Evolutionary conservation across 1,140 invertebrate species (phyloP).

Genomic region (Cydia fagiglandana): DNA sequence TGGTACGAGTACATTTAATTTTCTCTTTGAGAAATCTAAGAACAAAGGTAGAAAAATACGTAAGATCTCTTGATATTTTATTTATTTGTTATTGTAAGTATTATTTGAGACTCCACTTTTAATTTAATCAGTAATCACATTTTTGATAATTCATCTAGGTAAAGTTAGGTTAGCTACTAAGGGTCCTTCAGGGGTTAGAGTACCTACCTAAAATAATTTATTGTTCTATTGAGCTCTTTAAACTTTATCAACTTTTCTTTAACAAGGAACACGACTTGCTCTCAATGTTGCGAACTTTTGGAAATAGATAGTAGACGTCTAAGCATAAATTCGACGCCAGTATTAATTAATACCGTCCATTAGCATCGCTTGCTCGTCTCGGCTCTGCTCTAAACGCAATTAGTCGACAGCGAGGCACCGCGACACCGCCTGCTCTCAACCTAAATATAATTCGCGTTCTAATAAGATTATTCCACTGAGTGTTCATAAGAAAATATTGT

Average conservation of each 20-base stretch:
- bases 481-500: slow-evolving; percentile 62
- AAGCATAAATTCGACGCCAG: slow-evolving; percentile 58
- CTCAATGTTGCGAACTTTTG: slow-evolving; percentile 33
- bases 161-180: too few relatives aligned
- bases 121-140: too few relatives aligned
- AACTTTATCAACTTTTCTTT: background rate
- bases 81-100: too few relatives aligned
- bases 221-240: background rate
- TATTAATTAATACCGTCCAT: slow-evolving; percentile 70
- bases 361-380: slow-evolving; percentile 62
- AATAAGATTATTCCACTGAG: slow-evolving; percentile 59
- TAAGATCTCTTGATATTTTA: background rate
- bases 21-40: background rate
- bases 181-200: too few relatives aligned
- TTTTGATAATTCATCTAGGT: background rate
- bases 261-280: background rate
- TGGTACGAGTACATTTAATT: background rate
- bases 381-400: slow-evolving; percentile 65
- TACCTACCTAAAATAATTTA: background rate
- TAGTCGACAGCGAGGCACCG: slow-evolving; percentile 56
- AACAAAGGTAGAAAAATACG: background rate
- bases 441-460: slow-evolving; percentile 65
- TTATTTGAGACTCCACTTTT: background rate
- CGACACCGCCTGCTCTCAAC: slow-evolving; percentile 59
- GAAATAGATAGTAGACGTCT: slow-evolving; percentile 48